Evolutionary conservation across 2,797 vertebrate genomes (phyloP).

Genomic region (Selene dorsalis): DNA sequence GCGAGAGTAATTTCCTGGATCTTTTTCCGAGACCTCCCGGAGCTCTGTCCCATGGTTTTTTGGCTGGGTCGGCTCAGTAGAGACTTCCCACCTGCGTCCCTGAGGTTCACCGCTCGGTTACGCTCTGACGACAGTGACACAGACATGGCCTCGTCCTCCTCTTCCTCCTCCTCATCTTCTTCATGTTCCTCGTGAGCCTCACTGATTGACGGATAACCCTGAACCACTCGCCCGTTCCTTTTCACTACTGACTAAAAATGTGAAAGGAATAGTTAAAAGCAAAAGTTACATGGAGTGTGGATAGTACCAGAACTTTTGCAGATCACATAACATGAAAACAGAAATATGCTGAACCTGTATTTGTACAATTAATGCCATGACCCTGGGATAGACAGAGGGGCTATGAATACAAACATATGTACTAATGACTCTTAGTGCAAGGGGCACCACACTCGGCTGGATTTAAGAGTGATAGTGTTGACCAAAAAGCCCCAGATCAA

Average conservation of each 20-base stretch:
- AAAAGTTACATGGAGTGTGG: not conserved
- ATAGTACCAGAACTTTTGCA: not conserved
- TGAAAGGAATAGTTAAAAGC: not conserved
- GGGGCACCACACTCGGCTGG: too few relatives aligned
- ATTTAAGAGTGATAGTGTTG: too few relatives aligned
- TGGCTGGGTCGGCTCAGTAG: constrained; percentile 50
- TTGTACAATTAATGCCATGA: constrained; percentile 16
- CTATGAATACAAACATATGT: not conserved
- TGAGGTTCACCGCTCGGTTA: constrained; percentile 58
- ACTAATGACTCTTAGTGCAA: too few relatives aligned
- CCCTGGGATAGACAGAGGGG: constrained; percentile 4
- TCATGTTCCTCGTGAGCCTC: constrained; percentile 67
- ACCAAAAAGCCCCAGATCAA: constrained; percentile 18
- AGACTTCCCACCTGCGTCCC: constrained; percentile 56
- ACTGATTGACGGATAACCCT: constrained; percentile 71
- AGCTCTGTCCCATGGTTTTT: constrained; percentile 42
- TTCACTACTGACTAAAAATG: constrained; percentile 71
- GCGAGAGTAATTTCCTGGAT: constrained; percentile 84
- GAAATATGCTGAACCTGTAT: constrained; percentile 24
- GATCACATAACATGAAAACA: not conserved
- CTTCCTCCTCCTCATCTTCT: constrained; percentile 62
- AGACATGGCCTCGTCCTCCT: constrained; percentile 52
- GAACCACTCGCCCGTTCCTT: constrained; percentile 80
- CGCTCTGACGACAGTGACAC: constrained; percentile 50
- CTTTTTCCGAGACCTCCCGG: constrained; percentile 69